Conservation (phyloP, 1,140 invertebrate genomes). For the Apis florea region DNA sequence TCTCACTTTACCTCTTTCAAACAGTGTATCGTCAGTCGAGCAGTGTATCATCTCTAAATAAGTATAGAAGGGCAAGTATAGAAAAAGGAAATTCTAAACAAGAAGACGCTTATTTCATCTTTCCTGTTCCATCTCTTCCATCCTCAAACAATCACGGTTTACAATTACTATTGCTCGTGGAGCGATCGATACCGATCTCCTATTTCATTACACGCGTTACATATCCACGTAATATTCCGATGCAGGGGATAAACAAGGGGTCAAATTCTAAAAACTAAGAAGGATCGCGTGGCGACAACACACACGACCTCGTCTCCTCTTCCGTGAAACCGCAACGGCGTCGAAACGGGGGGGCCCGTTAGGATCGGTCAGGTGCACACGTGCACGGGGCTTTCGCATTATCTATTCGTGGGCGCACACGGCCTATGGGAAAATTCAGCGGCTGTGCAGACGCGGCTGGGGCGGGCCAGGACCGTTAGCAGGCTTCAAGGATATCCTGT, state of each 20-base stretch:
- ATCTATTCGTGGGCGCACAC: constrained; percentile 15
- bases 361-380: constrained; percentile 20
- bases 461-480: constrained; percentile 70
- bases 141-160: too few relatives aligned
- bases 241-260: not conserved
- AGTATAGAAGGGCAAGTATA: too few relatives aligned
- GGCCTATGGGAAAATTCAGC: constrained; percentile 58
- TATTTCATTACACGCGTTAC: too few relatives aligned
- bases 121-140: too few relatives aligned
- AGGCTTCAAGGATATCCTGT: constrained; percentile 78
- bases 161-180: too few relatives aligned
- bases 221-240: not conserved
- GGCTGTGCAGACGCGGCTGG: constrained; percentile 54
- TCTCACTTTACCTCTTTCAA: too few relatives aligned
- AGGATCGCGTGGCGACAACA: not conserved
- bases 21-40: too few relatives aligned
- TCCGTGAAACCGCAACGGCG: constrained; percentile 17
- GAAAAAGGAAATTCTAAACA: too few relatives aligned
- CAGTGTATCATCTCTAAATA: too few relatives aligned
- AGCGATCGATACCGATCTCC: too few relatives aligned
- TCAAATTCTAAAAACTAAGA: not conserved
- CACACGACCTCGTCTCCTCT: not conserved
- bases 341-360: constrained; percentile 36
- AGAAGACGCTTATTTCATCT: too few relatives aligned
- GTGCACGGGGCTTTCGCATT: constrained; percentile 14